Base-by-base conservation (phyloP, 2,888 invertebrate species). In the Prenolepis imparis region DNA sequence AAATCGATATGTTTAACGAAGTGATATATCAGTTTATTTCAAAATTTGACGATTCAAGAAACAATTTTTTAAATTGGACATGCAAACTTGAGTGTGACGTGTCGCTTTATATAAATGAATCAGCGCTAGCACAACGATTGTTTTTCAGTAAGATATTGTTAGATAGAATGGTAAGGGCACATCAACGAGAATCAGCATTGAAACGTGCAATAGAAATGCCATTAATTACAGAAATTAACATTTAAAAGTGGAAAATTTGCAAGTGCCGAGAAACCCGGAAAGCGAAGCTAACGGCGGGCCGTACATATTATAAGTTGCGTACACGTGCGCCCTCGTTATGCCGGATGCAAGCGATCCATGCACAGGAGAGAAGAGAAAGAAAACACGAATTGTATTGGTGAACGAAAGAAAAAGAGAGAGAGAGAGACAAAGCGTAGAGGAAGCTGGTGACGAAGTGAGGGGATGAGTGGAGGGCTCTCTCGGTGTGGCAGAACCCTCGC, bases 161-260 rank as follows among this genome's bases (percentile, higher is more conserved):
- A 83, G 59, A 83, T 24, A 39, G 24, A 75, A 83, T n/a, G 8
- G 6, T n/a, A 52, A 8, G 8, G 3, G 8, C n/a, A n/a, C n/a
- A 8, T n/a, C 8, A 52, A n/a, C n/a, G 3, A 52, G 52, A n/a
- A 18, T 48, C 64, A 70, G 57, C 66, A 61, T 57, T 68, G n/a
- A 52, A n/a, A 3, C 41, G 28, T n/a, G 57, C 70, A 66, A 61
- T 24, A 41, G 55, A 64, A 78, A 85, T 84, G 83, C 82, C 88
- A 91, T 91, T 90, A 90, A 92, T 91, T 91, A 91, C 91, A 36
- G 85, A 82, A 90, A 91, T 91, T 91, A 92, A 91, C 89, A 91
- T 91, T 91, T 88, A 90, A 91, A 90, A 90, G 90, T 88, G 90
- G 89, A 90, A 92, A 93, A 91, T 92, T 91, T 91, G 91, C 91